Percentiles rank a stretch among this genome's conserved stretches.
These are phyloP conservation scores for Actias luna DNA, from an alignment of 2,888 invertebrate species.

Conservation along the genomic window DNA sequence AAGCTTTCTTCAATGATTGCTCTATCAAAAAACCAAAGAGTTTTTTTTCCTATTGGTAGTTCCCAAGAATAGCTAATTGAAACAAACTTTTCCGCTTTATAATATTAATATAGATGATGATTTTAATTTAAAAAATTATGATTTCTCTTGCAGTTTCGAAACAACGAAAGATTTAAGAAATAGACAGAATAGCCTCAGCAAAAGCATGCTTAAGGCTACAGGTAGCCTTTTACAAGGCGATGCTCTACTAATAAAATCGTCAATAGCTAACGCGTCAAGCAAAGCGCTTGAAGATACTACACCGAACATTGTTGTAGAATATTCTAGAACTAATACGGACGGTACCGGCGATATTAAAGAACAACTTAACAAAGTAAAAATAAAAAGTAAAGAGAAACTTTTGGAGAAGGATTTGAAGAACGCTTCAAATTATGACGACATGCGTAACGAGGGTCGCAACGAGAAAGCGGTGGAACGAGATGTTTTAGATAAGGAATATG, in stretches of 20 bases:
- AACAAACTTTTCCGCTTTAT: too few relatives aligned
- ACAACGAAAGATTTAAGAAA: conserved; percentile 75
- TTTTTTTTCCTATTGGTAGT: too few relatives aligned
- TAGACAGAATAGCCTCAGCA: conserved; percentile 72
- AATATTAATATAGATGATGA: too few relatives aligned
- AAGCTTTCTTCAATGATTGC: too few relatives aligned
- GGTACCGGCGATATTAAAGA: conserved; percentile 34
- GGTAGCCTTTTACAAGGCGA: conserved; percentile 71
- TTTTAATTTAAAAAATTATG: not conserved
- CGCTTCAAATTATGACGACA: conserved; percentile 62
- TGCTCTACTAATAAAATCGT: conserved; percentile 68
- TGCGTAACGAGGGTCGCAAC: conserved; percentile 51
- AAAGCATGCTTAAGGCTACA: conserved; percentile 72
- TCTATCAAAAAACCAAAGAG: too few relatives aligned
- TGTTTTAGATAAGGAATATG: conserved; percentile 59
- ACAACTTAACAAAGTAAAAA: conserved; percentile 52
- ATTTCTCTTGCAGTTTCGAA: conserved; percentile 54
- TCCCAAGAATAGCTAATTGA: too few relatives aligned
- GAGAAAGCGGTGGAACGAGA: conserved; percentile 55
- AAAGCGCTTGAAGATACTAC: conserved; percentile 61
- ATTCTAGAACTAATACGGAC: conserved; percentile 38
- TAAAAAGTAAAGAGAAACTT: conserved; percentile 61
- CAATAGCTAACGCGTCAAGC: conserved; percentile 53
- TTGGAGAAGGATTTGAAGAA: conserved; percentile 69
- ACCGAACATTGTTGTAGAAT: conserved; percentile 55